Conservation (phyloP, 2,888 invertebrate species). For the Podabrus alpinus region DNA sequence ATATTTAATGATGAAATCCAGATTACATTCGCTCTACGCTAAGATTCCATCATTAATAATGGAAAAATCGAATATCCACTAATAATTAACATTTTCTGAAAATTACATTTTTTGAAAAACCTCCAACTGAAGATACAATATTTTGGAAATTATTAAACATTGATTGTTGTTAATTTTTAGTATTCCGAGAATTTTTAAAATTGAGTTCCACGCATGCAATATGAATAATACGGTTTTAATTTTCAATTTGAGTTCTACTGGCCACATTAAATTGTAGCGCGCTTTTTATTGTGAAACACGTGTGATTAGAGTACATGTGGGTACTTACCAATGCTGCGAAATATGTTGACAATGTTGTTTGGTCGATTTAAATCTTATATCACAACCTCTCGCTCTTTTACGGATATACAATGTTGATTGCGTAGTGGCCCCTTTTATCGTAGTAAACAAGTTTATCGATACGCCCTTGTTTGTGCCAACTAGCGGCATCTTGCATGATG, state of each 20-base stretch:
- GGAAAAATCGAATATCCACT: not conserved
- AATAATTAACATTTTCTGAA: not conserved
- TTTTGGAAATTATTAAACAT: not conserved
- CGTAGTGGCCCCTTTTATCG: constrained; percentile 39
- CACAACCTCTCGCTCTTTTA: constrained; percentile 43
- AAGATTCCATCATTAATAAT: not conserved
- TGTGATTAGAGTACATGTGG: constrained; percentile 47
- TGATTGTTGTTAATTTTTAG: not conserved
- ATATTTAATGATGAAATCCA: not conserved
- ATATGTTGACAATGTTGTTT: constrained; percentile 51
- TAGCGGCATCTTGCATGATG: not conserved
- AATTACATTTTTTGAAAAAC: not conserved
- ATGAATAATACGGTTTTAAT: not conserved
- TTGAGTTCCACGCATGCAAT: not conserved
- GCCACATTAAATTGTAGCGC: constrained; percentile 32
- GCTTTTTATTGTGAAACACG: constrained; percentile 45
- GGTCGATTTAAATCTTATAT: constrained; percentile 51
- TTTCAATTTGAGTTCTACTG: constrained; percentile 11
- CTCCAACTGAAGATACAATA: not conserved
- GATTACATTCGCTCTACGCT: not conserved
- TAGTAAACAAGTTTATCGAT: constrained; percentile 38
- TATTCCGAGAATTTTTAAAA: not conserved
- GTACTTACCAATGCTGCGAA: constrained; percentile 48
- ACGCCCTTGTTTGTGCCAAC: constrained; percentile 10
- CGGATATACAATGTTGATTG: constrained; percentile 36